A percentile compares a stretch with the other conserved stretches of the same genome.
Conservation (phyloP, 2,888 invertebrate genomes). For the Ectemnius lituratus region DNA sequence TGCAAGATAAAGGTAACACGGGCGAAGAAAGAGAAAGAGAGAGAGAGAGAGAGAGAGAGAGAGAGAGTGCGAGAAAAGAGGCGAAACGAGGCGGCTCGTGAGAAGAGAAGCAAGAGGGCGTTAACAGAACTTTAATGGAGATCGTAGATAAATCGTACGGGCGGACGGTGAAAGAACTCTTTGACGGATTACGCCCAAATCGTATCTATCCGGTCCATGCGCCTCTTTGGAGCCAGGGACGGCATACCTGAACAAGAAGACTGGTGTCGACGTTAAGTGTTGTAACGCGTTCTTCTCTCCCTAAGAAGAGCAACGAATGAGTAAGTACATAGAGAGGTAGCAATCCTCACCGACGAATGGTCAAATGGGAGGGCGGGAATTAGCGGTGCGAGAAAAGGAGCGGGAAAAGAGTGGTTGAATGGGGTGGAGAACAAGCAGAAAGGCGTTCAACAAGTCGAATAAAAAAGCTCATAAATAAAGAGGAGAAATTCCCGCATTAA, state of each 20-base stretch:
- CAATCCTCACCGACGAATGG: no score
- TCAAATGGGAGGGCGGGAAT: slow-evolving; percentile 17
- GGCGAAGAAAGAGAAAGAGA: slow-evolving; percentile 14
- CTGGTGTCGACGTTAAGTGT: not conserved
- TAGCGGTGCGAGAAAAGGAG: slow-evolving; percentile 36
- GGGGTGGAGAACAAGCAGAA: slow-evolving; percentile 27
- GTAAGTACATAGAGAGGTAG: no score
- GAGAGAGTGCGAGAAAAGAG: slow-evolving; percentile 24
- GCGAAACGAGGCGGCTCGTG: slow-evolving; percentile 69
- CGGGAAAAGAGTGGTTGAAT: slow-evolving; percentile 58
- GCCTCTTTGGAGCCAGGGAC: slow-evolving; percentile 32
- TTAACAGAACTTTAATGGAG: slow-evolving; percentile 78
- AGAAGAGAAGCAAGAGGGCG: slow-evolving; percentile 71
- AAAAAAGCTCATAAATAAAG: slow-evolving; percentile 78
- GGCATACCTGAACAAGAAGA: no score
- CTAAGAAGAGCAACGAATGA: not conserved
- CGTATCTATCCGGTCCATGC: slow-evolving; percentile 69
- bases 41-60: slow-evolving; percentile 20
- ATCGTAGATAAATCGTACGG: slow-evolving; percentile 74
- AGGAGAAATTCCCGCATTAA: slow-evolving; percentile 67
- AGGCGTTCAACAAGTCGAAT: slow-evolving; percentile 77
- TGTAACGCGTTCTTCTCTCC: not conserved
- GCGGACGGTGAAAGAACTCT: slow-evolving; percentile 74
- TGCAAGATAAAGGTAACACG: not conserved
- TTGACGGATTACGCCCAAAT: slow-evolving; percentile 77